phyloP scores from a whole-genome alignment of 2,113 vertebrate species.

The Salvator merianae region DNA sequence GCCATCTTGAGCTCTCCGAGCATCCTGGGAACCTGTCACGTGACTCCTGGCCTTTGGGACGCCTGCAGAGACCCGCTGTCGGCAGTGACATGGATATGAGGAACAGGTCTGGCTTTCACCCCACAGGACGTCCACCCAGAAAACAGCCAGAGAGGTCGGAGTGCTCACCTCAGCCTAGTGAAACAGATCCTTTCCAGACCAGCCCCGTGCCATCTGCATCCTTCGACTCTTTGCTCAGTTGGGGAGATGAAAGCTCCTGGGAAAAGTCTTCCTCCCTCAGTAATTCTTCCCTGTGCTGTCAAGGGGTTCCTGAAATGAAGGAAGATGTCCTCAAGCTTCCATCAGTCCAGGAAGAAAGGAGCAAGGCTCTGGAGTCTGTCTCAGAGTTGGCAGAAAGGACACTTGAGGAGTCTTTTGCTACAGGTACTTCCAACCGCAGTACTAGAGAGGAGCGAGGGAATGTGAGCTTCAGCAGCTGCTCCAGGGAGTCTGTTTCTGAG shows the following conservation, averaged over 20 bases:
- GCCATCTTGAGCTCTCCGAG: constrained; percentile 23
- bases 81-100: constrained; percentile 61
- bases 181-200: background rate
- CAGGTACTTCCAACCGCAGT: background rate
- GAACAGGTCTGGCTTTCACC: background rate
- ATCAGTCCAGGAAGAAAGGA: background rate
- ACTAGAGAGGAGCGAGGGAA: background rate
- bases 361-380: too few species aligned
- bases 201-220: constrained; percentile 7
- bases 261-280: background rate
- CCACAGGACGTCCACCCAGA: background rate
- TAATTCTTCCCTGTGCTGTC: background rate
- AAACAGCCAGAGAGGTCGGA: background rate
- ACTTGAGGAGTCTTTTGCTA: background rate
- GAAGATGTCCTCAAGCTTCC: background rate
- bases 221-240: constrained; percentile 11
- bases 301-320: background rate
- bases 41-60: constrained; percentile 26
- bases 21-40: background rate
- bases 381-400: background rate
- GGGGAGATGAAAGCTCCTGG: background rate
- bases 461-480: background rate
- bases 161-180: background rate
- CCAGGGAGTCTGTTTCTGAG: background rate
- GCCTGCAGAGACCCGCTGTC: constrained; percentile 64